Conservation (phyloP, 2,888 invertebrate species). For the Patella caerulea region DNA sequence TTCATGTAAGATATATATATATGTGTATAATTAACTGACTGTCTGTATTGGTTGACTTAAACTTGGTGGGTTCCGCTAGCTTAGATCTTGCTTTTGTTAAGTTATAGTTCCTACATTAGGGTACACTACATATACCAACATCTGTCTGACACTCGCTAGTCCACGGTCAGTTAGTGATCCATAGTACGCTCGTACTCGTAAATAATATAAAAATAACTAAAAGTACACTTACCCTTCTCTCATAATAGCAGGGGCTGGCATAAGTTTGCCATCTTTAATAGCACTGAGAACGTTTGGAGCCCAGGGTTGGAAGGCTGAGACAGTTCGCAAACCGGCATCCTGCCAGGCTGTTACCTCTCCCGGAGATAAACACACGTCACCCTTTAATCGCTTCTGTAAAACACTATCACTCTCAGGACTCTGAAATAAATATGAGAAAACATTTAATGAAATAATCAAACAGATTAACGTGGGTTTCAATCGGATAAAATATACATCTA, state of each 20-base stretch:
- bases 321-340: constrained; percentile 36
- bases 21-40: no score
- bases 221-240: constrained; percentile 57
- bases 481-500: no score
- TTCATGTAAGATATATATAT: no score
- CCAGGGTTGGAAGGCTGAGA: constrained; percentile 63
- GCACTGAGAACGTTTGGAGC: constrained; percentile 50
- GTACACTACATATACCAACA: no score
- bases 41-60: no score
- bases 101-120: no score
- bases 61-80: no score
- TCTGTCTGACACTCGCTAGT: no score
- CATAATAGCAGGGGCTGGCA: constrained; percentile 59
- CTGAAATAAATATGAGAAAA: constrained; percentile 23
- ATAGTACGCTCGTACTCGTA: no score
- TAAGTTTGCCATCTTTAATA: constrained; percentile 57
- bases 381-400: constrained; percentile 48
- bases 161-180: no score
- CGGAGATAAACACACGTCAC: constrained; percentile 40
- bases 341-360: constrained; percentile 35
- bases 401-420: constrained; percentile 39
- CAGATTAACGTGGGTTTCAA: not conserved
- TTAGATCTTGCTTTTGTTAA: no score
- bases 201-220: no score
- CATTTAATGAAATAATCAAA: not conserved